These are phyloP conservation scores for Marisa cornuarietis DNA, from an alignment of 1,140 invertebrate genomes.

Conservation along the genomic window DNA sequence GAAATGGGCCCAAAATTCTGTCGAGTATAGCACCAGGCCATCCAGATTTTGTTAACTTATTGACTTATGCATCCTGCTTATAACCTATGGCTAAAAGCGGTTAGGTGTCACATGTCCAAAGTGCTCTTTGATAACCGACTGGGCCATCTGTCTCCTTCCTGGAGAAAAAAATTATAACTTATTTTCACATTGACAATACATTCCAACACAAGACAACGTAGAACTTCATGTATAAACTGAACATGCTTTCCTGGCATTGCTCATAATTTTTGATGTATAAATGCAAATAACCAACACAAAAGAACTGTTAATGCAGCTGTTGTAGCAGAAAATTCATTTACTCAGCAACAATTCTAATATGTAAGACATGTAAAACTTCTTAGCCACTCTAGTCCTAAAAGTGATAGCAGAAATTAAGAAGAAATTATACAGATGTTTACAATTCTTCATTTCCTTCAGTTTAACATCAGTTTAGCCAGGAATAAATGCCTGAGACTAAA, in stretches of 20 bases:
- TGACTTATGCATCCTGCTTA: slow-evolving; percentile 1
- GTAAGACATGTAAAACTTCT: background rate
- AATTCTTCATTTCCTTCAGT: too few relatives aligned
- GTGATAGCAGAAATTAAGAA: too few relatives aligned
- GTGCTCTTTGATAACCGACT: slow-evolving; percentile 59
- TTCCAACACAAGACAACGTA: too few relatives aligned
- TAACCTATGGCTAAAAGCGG: slow-evolving; percentile 11
- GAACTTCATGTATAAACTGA: background rate
- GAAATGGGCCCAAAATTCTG: background rate
- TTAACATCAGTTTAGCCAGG: too few relatives aligned
- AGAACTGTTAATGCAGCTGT: background rate
- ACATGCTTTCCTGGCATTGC: background rate
- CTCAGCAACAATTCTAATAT: background rate
- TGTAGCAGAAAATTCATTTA: background rate
- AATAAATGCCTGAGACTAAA: too few relatives aligned
- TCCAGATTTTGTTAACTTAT: background rate
- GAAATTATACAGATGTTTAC: too few relatives aligned
- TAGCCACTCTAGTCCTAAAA: background rate
- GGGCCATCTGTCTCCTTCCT: slow-evolving; percentile 51
- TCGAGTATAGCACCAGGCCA: background rate
- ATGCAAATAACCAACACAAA: background rate
- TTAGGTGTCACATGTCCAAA: slow-evolving; percentile 63
- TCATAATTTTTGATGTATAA: background rate
- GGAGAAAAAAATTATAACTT: slow-evolving; percentile 8
- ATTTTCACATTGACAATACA: too few relatives aligned